These are phyloP conservation scores for Cataglyphis altisquamis DNA, from an alignment of 2,888 invertebrate genomes.

Conservation along the genomic window DNA sequence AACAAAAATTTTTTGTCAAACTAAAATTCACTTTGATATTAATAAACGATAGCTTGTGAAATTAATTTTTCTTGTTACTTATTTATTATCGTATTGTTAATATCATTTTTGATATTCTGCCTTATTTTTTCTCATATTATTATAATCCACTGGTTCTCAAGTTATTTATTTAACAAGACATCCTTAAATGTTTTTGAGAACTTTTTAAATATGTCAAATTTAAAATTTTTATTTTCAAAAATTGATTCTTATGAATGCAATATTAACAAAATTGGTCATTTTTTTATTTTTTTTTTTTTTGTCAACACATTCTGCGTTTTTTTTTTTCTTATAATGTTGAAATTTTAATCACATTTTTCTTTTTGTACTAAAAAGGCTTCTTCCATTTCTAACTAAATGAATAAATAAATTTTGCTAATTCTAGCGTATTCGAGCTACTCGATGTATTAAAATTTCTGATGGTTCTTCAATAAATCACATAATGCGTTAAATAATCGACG, in stretches of 20 bases:
- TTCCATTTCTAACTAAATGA: too few species aligned
- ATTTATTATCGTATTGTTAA: background rate
- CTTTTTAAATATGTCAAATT: background rate
- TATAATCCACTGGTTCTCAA: background rate
- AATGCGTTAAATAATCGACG: constrained; percentile 2
- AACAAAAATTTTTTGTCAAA: background rate
- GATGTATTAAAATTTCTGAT: constrained; percentile 13
- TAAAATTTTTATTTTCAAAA: background rate
- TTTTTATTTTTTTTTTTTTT: background rate
- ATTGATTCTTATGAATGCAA: background rate
- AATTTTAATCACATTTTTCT: too few species aligned
- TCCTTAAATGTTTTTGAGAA: background rate
- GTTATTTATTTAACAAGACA: background rate
- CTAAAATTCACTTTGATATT: constrained; percentile 5
- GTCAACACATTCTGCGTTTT: too few species aligned
- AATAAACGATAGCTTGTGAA: background rate
- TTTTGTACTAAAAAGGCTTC: too few species aligned
- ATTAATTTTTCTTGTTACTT: background rate
- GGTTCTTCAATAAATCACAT: constrained; percentile 30
- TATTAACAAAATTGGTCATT: background rate
- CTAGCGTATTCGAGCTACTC: background rate
- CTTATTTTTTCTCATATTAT: background rate
- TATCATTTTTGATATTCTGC: background rate
- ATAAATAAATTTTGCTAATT: background rate
- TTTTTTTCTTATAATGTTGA: too few species aligned